Conservation (phyloP, 2,797 vertebrate species). For the Malurus splendens region DNA sequence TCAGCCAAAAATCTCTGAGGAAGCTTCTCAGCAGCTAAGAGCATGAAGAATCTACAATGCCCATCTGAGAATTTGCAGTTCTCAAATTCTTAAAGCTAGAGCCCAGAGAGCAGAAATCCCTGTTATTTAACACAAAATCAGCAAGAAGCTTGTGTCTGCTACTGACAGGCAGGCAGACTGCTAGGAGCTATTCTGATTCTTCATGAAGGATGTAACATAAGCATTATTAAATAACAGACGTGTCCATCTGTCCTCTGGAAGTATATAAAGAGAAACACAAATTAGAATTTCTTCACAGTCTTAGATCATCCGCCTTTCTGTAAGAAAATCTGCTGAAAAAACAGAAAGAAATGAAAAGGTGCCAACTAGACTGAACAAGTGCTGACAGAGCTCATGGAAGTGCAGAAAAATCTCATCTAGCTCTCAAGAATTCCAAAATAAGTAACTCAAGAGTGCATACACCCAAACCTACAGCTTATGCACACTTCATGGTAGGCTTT, state of each 20-base stretch:
- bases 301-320: conserved; percentile 48
- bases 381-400: conserved; percentile 61
- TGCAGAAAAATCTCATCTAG: conserved; percentile 47
- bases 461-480: not conserved
- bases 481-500: not conserved
- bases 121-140: conserved; percentile 23
- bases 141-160: conserved; percentile 25
- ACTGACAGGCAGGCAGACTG: conserved; percentile 48
- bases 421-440: conserved; percentile 46
- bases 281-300: conserved; percentile 54
- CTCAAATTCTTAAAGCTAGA: not conserved
- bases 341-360: conserved; percentile 32
- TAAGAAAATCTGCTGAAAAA: conserved; percentile 51
- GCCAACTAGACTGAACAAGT: conserved; percentile 61
- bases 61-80: not conserved
- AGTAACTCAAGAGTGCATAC: conserved; percentile 18
- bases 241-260: conserved; percentile 60
- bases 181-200: conserved; percentile 35
- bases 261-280: conserved; percentile 47
- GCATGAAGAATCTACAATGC: not conserved
- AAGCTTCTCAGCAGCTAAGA: not conserved
- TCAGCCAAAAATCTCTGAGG: not conserved
- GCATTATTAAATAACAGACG: conserved; percentile 55
- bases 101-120: not conserved
- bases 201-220: conserved; percentile 43